Base-by-base conservation (phyloP, 2,888 invertebrate species). In the Fissipunctia ypsillon region DNA sequence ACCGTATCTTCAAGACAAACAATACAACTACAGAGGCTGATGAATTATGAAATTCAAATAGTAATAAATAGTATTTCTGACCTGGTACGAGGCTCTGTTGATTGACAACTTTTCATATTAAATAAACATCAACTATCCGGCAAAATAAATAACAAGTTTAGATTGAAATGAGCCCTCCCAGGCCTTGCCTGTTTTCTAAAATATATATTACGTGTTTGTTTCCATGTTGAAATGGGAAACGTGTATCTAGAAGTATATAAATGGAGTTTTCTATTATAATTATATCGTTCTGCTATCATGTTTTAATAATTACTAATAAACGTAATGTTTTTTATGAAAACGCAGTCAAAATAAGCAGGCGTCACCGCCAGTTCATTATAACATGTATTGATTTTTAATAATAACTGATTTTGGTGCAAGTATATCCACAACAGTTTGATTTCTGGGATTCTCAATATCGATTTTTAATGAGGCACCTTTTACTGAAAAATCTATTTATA, bases 131-230 rank as follows among this genome's bases (percentile, higher is more conserved):
- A 88, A 88, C 86, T 87, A 83, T 83, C 78, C 66, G 35, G 43
- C 69, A 84, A 87, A 87, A 87, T 86, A 86, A 87, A 89, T 86
- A 88, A 87, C 84, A 90, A 88, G 84, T 89, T 88, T 84, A 86
- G 78, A 88, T 87, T 85, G 85, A 89, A 87, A 86, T 77, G 72
- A 74, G 72, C 43, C 60, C 80, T 65, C 76, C 63, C 82, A 80
- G 81, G 74, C 75, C 79, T 80, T 72, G 83, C 69, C 45, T 73
- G 81, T 73, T 77, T 68, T 77, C 35, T 61, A 68, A 64, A 66
- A 80, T 82, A 59, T 73, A 45, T 31, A 64, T 69, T 69, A 22
- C 14, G 35, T 66, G 64, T 68, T n/a, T 68, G 25, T 63, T 68
- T 73, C 3, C 35, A 65, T 61, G 22, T 70, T 65, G 9, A 61